Base-by-base conservation (phyloP, 2,113 vertebrate genomes). In the Cyrtonyx montezumae region DNA sequence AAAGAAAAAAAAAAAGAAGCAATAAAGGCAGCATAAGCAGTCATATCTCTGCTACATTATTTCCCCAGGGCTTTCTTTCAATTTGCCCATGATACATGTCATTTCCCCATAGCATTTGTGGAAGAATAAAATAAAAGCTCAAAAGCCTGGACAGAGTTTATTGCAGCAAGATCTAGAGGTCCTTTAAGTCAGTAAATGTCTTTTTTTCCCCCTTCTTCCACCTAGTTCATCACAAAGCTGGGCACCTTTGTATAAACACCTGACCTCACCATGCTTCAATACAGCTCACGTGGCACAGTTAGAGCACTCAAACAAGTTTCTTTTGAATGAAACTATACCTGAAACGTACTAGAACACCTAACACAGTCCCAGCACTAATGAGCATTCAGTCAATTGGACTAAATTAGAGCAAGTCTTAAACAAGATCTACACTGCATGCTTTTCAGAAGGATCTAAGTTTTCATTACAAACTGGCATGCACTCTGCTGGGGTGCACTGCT, bases 391-490 rank as follows among this genome's bases (percentile, higher is more conserved):
- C 14, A 49, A 48, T 45, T 36, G 20, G 14, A 53, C 55, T 4
- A 67, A 28, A 15, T 1, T 3, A n/a, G 3, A 71, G 48, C 9
- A 79, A 62, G 18, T 8, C 20, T 40, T 49, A 71, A 82, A 61
- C 36, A 62, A 26, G 12, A 68, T 6, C 32, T 61, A 30, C 12
- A 32, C 45, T 32, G 8, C 16, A 7, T 7, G 17, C 14, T 34
- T 8, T 48, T 19, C 40, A 32, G n/a, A 46, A 40, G 5, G 42
- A 45, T 2, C 21, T 51, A 49, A 79, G 61, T 28, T n/a, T 62
- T 69, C 2, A 0, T 28, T 49, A 62, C 36, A 75, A 80, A 71
- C 15, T 0, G 0, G 36, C 8, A 7, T 40, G n/a, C 48, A 42
- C 43, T 59, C 43, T 43, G 0, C 1, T 20, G 36, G 40, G 11